Percentiles rank a stretch among this genome's conserved stretches.
Conservation (phyloP, 30 jellyfish, hydroid and myxozoan species). For the Aurelia sp. region DNA sequence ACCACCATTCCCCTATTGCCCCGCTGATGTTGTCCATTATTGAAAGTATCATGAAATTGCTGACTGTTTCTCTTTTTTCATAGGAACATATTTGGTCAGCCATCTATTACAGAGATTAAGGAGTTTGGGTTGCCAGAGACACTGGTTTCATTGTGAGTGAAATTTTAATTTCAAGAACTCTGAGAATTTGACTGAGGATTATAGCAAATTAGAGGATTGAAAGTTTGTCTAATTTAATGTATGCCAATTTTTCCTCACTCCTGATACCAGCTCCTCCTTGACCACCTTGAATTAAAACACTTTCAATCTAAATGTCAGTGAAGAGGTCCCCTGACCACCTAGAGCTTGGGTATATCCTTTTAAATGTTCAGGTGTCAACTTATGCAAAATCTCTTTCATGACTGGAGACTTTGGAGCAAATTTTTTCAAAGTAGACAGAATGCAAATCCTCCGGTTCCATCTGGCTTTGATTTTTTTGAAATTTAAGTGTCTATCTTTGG, state of each 20-base stretch:
- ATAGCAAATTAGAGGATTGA: too few relatives aligned
- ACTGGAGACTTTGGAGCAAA: too few relatives aligned
- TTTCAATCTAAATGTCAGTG: too few relatives aligned
- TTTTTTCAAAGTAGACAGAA: too few relatives aligned
- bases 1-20: background rate
- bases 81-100: conserved; percentile 43
- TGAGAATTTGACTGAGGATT: background rate
- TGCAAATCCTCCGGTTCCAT: background rate
- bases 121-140: conserved; percentile 47
- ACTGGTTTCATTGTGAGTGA: conserved; percentile 43
- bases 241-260: too few relatives aligned
- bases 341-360: too few relatives aligned
- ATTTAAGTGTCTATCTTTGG: background rate
- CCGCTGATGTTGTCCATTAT: background rate
- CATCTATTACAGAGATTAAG: conserved; percentile 27
- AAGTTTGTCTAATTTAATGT: too few relatives aligned
- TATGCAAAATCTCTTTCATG: too few relatives aligned
- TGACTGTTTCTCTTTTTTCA: background rate
- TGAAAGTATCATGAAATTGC: background rate
- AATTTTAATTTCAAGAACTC: background rate
- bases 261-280: too few relatives aligned
- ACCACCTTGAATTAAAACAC: too few relatives aligned
- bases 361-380: too few relatives aligned
- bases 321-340: too few relatives aligned
- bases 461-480: background rate